Evolutionary conservation across 2,888 invertebrate genomes (phyloP).

Genomic region (Luperina nickerlii): DNA sequence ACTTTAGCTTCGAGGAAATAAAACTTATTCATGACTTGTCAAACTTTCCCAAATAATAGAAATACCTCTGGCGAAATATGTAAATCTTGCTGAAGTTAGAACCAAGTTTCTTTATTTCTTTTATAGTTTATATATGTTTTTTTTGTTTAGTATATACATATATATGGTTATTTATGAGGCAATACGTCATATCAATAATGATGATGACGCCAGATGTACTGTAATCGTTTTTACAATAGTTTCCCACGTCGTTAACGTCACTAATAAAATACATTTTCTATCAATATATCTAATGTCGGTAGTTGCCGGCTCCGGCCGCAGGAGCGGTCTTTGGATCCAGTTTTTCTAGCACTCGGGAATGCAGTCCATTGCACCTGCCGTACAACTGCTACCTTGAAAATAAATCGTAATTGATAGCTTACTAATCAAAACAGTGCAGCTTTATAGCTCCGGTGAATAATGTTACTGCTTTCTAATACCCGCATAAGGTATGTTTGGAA

Average conservation of each 20-base stretch:
- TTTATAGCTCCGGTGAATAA: constrained; percentile 58
- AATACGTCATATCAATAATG: constrained; percentile 20
- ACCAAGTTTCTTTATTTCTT: constrained; percentile 27
- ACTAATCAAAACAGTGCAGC: constrained; percentile 67
- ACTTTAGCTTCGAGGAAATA: constrained; percentile 29
- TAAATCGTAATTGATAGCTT: constrained; percentile 75
- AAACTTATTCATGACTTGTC: constrained; percentile 45
- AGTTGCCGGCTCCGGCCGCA: constrained; percentile 69
- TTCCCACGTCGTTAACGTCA: constrained; percentile 72
- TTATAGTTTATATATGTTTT: neutral
- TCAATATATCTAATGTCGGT: constrained; percentile 81
- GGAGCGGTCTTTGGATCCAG: constrained; percentile 81
- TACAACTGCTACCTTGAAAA: constrained; percentile 70
- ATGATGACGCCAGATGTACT: constrained; percentile 15
- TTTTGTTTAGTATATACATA: too few species aligned
- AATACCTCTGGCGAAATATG: constrained; percentile 44
- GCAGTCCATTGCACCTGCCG: constrained; percentile 86
- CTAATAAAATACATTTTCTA: constrained; percentile 78
- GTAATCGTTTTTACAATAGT: constrained; percentile 64
- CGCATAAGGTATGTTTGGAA: constrained; percentile 21
- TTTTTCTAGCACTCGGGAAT: constrained; percentile 88
- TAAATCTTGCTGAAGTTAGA: constrained; percentile 36
- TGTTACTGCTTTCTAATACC: constrained; percentile 58
- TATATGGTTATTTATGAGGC: constrained; percentile 10
- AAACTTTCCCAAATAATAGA: constrained; percentile 48